Evolutionary conservation across 1,140 invertebrate genomes (phyloP), one percentile per base, ranked within the genome.

Genomic region (Lepidurus couesii): DNA sequence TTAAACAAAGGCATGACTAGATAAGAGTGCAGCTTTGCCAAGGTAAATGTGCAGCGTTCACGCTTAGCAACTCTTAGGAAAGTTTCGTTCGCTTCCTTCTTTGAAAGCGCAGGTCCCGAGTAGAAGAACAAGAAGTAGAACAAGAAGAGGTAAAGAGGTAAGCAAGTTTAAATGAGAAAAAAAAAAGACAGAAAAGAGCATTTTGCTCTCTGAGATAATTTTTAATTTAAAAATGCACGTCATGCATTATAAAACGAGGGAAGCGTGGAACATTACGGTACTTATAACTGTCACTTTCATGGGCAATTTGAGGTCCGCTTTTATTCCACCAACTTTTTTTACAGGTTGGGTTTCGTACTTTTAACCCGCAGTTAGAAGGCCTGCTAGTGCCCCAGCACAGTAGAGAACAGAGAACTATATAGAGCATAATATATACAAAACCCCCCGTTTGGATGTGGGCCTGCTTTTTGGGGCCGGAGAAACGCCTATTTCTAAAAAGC

Each of bases 251-350:
- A 65, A 65, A 65, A 65, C 53, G 53, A 21, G 21, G 53, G 53
- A 21, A 65, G 53, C 53, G 53, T 65, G 53, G 53, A 5, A 65
- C 53, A 65, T 65, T 65, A 65, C 53, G 53, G 16, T 65, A 65
- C 13, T 65, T 65, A 13, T 65, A 65, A 65, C 8, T 65, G 53
- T 65, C 53, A 65, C 53, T 65, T 65, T 65, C 53, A 65, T 65
- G 53, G 53, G 53, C 53, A 9, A 65, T 65, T 65, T 65, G 53
- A 65, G 53, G 53, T 65, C 53, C 53, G 5, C 53, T 65, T 65
- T 65, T 65, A 65, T 65, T 21, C 53, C 53, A 65, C 53, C 16
- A 65, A 7, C 34, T 34, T 34, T 65, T 65, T 65, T 65, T 65
- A 65, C 53, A 65, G 53, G 53, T 21, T 65, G 53, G 53, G 53